Conservation (phyloP, 2,113 vertebrate species). For the Scartelaos histophorus region DNA sequence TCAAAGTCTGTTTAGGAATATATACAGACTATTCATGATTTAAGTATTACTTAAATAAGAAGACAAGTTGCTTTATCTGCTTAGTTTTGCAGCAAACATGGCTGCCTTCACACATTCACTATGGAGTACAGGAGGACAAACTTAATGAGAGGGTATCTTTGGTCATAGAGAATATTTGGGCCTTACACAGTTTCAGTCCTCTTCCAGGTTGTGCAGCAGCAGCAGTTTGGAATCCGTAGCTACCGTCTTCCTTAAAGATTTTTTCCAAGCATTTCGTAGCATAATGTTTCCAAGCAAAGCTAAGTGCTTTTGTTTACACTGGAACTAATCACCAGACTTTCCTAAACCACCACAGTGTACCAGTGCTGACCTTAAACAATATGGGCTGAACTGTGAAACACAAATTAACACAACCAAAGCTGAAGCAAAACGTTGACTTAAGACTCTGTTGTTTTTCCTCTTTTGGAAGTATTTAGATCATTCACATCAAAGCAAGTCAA, state of each 20-base stretch:
- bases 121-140: too few relatives aligned
- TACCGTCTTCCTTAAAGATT: background rate
- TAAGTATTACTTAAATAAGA: too few relatives aligned
- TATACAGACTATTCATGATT: background rate
- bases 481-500: background rate
- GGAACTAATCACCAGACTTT: conserved; percentile 17
- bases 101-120: too few relatives aligned
- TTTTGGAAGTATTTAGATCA: background rate
- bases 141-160: too few relatives aligned
- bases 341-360: conserved; percentile 4
- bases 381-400: background rate
- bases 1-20: background rate
- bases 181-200: background rate
- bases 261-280: background rate
- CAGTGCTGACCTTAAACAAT: background rate
- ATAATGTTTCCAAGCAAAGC: conserved; percentile 15
- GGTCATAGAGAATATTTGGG: too few relatives aligned
- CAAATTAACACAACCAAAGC: background rate
- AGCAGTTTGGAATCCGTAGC: background rate
- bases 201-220: too few relatives aligned
- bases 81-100: background rate
- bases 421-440: background rate
- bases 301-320: conserved; percentile 31
- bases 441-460: background rate
- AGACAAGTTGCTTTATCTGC: background rate